Conservation (phyloP, 1,140 invertebrate genomes). For the Vollenhovia emeryi region DNA sequence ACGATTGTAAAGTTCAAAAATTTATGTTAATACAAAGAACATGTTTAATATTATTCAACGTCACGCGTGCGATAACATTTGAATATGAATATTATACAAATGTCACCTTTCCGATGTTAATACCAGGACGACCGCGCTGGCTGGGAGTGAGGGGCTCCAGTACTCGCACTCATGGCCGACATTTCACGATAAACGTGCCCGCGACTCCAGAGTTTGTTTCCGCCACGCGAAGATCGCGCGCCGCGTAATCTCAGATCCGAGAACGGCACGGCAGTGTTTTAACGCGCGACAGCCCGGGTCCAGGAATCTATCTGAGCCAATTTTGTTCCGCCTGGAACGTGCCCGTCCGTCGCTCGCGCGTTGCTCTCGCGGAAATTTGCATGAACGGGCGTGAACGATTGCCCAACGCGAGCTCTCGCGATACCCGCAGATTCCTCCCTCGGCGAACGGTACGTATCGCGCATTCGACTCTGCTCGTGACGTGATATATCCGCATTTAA, state of each 20-base stretch:
- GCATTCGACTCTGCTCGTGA: slow-evolving; percentile 60
- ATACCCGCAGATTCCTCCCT: slow-evolving; percentile 42
- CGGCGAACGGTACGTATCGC: slow-evolving; percentile 41
- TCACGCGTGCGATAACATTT: not conserved
- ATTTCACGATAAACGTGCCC: not conserved
- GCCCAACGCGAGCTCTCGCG: slow-evolving; percentile 8
- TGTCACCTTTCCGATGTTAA: not conserved
- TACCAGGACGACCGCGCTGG: not conserved
- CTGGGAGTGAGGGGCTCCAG: not conserved
- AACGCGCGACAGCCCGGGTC: not conserved
- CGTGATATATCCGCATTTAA: slow-evolving; percentile 74
- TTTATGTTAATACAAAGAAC: not conserved
- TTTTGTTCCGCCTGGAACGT: slow-evolving; percentile 19
- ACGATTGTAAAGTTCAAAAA: not conserved
- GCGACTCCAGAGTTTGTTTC: not conserved
- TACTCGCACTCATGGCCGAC: not conserved
- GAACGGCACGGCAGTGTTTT: not conserved
- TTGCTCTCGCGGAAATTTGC: slow-evolving; percentile 50
- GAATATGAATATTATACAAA: not conserved
- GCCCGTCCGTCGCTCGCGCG: slow-evolving; percentile 13
- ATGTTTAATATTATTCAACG: not conserved
- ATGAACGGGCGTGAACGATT: slow-evolving; percentile 54
- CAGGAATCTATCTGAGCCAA: slow-evolving; percentile 35
- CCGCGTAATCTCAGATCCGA: slow-evolving; percentile 8
- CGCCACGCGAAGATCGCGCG: not conserved